These are phyloP conservation scores for Prionailurus bengalensis DNA, from an alignment of 2,113 vertebrate species.

Conservation along the genomic window DNA sequence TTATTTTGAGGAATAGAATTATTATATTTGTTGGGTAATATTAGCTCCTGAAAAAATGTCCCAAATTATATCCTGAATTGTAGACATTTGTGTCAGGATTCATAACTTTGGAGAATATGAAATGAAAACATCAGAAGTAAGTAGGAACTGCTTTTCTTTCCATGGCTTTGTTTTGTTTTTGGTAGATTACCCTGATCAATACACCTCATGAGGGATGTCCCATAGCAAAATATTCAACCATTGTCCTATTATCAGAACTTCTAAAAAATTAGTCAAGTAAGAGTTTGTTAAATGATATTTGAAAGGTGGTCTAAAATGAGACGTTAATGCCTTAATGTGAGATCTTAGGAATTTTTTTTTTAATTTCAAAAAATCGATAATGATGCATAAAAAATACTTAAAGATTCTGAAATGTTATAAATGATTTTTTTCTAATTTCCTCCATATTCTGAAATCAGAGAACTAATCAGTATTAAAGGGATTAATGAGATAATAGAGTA, in stretches of 20 bases:
- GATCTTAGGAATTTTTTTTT: neutral
- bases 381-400: neutral
- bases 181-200: neutral
- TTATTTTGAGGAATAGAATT: conserved; percentile 17
- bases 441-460: conserved; percentile 21
- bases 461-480: neutral
- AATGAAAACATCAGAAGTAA: neutral
- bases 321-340: neutral
- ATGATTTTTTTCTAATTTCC: conserved; percentile 4
- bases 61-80: neutral
- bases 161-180: neutral
- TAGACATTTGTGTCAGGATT: conserved; percentile 11
- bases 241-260: neutral
- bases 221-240: neutral
- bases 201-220: neutral
- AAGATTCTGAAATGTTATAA: neutral
- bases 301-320: neutral
- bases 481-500: neutral
- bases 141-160: neutral
- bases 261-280: neutral
- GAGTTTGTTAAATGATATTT: neutral
- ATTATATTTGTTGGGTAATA: conserved; percentile 29
- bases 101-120: neutral
- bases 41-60: neutral
- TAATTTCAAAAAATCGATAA: neutral